These are phyloP conservation scores for Dryocosmus kuriphilus DNA, from an alignment of 2,888 invertebrate species.

Conservation along the genomic window DNA sequence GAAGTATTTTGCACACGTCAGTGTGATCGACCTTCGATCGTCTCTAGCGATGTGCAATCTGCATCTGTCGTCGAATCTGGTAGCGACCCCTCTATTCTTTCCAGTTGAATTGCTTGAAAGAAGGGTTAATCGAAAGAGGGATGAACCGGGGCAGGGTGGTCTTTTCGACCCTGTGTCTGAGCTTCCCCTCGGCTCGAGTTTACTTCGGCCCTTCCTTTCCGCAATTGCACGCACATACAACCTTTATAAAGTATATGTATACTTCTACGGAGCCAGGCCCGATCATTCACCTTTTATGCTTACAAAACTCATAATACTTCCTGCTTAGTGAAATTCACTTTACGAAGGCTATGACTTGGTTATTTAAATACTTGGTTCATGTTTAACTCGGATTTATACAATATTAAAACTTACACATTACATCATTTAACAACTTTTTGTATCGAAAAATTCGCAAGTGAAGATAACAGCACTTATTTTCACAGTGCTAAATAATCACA, in stretches of 20 bases:
- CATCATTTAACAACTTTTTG: too few relatives aligned
- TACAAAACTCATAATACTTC: background rate
- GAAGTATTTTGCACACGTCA: conserved; percentile 16
- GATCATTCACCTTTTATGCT: background rate
- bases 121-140: conserved; percentile 20
- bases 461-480: too few relatives aligned
- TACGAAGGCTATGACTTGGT: background rate
- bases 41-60: conserved; percentile 22
- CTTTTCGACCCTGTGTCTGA: conserved; percentile 12
- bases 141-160: conserved; percentile 22
- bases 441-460: too few relatives aligned
- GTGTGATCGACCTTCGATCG: conserved; percentile 7
- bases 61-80: conserved; percentile 30
- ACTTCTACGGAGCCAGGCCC: background rate
- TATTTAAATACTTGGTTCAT: background rate
- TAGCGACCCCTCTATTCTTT: conserved; percentile 19
- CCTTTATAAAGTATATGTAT: background rate
- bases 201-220: conserved; percentile 9
- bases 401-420: too few relatives aligned
- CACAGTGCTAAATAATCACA: background rate
- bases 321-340: conserved; percentile 2
- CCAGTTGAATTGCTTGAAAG: conserved; percentile 34
- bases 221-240: conserved; percentile 10
- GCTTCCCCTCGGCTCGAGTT: conserved; percentile 2
- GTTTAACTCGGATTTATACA: too few relatives aligned